Evolutionary conservation across 2,113 vertebrate species (phyloP).

Genomic region (Eudorcas thomsonii): DNA sequence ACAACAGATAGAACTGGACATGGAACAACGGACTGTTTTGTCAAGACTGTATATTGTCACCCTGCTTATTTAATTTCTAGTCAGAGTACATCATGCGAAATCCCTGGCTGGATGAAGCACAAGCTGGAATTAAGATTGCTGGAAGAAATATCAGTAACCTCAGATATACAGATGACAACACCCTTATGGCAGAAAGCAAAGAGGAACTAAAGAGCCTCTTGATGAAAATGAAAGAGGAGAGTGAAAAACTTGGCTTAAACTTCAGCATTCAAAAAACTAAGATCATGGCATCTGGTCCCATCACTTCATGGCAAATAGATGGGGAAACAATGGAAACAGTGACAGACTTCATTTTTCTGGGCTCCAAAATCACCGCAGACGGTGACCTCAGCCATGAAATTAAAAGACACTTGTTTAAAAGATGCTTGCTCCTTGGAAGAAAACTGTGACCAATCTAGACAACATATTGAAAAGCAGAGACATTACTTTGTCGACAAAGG

Average conservation of each 20-base stretch:
- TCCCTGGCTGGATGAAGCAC: background rate
- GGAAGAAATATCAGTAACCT: background rate
- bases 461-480: background rate
- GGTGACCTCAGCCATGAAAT: background rate
- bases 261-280: background rate
- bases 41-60: background rate
- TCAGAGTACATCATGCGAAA: accelerated
- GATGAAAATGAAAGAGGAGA: background rate
- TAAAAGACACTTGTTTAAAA: background rate
- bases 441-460: background rate
- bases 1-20: background rate
- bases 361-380: background rate
- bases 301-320: background rate
- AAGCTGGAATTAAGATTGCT: background rate
- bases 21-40: background rate
- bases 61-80: background rate
- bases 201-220: background rate
- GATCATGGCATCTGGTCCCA: background rate
- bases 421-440: background rate
- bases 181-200: background rate
- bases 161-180: background rate
- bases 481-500: background rate
- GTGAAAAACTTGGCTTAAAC: background rate
- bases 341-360: background rate
- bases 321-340: background rate